phyloP scores from a whole-genome alignment of 2,888 invertebrate species.

The Macrosoma leucophasiata region DNA sequence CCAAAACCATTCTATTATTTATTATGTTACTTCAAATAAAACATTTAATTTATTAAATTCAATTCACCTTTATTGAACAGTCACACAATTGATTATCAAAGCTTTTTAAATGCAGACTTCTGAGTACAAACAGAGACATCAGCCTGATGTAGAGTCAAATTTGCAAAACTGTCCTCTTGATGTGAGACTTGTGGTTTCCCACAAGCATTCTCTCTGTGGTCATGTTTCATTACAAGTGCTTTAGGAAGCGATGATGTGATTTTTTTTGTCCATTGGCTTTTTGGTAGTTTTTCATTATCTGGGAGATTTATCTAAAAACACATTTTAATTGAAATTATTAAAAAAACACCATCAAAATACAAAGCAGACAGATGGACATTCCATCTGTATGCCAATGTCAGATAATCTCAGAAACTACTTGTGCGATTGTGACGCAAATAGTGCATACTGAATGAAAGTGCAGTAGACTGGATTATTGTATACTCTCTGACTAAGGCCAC shows the following conservation, averaged over 20 bases:
- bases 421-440: too few relatives aligned
- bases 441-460: too few relatives aligned
- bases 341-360: too few relatives aligned
- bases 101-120: slow-evolving; percentile 41
- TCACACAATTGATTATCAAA: slow-evolving; percentile 3
- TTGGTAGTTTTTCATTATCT: slow-evolving; percentile 41
- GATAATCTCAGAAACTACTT: too few relatives aligned
- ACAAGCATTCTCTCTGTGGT: slow-evolving; percentile 37
- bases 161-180: slow-evolving; percentile 48
- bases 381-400: too few relatives aligned
- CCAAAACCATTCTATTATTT: too few relatives aligned
- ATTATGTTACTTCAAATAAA: too few relatives aligned
- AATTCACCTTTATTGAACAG: too few relatives aligned
- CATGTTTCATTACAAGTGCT: slow-evolving; percentile 49
- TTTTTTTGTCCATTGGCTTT: slow-evolving; percentile 44
- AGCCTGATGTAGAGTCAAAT: slow-evolving; percentile 49
- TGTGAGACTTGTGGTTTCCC: slow-evolving; percentile 31
- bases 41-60: too few relatives aligned
- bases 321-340: not conserved
- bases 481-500: too few relatives aligned
- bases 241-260: slow-evolving; percentile 38
- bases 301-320: slow-evolving; percentile 44
- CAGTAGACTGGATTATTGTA: too few relatives aligned
- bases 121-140: slow-evolving; percentile 55
- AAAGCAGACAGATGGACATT: too few relatives aligned